Conservation (phyloP, 2,113 vertebrate species). For the Eublepharis macularius region DNA sequence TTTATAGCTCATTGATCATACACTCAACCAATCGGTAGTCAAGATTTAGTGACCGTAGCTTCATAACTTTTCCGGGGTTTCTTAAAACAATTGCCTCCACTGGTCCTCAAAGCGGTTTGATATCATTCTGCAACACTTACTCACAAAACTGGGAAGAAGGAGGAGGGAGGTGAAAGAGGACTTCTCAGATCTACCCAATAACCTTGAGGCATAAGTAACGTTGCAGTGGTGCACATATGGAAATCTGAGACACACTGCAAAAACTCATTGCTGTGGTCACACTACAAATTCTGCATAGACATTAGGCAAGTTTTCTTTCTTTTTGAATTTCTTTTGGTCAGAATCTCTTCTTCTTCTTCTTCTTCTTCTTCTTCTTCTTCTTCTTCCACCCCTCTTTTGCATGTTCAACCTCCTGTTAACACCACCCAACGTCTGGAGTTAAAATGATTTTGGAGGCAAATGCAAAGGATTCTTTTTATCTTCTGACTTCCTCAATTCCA, state of each 20-base stretch:
- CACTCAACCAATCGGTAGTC: slow-evolving; percentile 2
- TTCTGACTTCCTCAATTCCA: not conserved
- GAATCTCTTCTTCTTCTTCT: not conserved
- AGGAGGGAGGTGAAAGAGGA: no score
- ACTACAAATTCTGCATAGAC: not conserved
- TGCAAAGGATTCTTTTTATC: not conserved
- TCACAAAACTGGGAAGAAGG: not conserved
- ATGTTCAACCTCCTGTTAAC: no score
- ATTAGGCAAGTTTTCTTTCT: not conserved
- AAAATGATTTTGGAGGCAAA: not conserved
- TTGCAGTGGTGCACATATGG: not conserved
- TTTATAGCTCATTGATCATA: slow-evolving; percentile 16
- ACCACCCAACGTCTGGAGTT: not conserved
- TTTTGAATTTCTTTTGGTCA: not conserved
- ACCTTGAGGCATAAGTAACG: not conserved
- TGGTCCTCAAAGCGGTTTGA: not conserved
- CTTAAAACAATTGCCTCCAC: slow-evolving; percentile 8
- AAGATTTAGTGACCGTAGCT: slow-evolving; percentile 18
- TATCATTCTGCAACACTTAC: not conserved
- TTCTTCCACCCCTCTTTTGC: not conserved
- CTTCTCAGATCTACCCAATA: not conserved
- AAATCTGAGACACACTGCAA: not conserved
- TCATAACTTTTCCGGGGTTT: slow-evolving; percentile 2
- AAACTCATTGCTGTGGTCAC: not conserved
- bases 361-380: not conserved